Conservation (phyloP, 2,113 vertebrate genomes). For the Cyphomyrus plagiostoma region DNA sequence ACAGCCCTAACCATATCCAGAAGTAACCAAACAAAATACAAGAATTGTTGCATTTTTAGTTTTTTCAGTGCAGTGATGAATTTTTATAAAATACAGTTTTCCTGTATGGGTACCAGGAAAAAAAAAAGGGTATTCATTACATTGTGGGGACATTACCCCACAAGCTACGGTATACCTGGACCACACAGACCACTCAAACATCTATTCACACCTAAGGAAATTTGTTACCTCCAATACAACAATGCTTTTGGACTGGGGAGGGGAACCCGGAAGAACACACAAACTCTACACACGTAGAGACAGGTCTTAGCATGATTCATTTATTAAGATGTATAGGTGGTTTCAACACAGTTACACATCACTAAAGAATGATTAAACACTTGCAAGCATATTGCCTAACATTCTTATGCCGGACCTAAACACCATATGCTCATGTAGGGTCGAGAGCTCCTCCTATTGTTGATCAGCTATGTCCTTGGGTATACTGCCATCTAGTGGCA, state of each 20-base stretch:
- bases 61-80: too few relatives aligned
- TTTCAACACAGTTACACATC: neutral
- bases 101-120: too few relatives aligned
- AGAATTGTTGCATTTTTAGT: too few relatives aligned
- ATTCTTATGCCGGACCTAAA: neutral
- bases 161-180: too few relatives aligned
- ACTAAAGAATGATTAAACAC: neutral
- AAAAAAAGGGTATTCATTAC: too few relatives aligned
- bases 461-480: neutral
- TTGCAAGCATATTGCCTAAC: neutral
- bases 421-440: neutral
- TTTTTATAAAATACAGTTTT: too few relatives aligned
- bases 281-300: neutral
- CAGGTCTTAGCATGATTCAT: neutral
- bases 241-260: neutral
- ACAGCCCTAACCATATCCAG: too few relatives aligned
- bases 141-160: too few relatives aligned
- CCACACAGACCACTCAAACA: neutral
- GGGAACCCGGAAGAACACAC: neutral
- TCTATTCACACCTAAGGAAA: neutral
- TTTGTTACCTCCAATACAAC: neutral
- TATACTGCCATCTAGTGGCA: constrained; percentile 14
- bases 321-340: neutral
- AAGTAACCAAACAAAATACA: too few relatives aligned
- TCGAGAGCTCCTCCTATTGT: neutral